These are phyloP conservation scores for Philonicus albiceps DNA, from an alignment of 2,888 invertebrate species.

Conservation along the genomic window DNA sequence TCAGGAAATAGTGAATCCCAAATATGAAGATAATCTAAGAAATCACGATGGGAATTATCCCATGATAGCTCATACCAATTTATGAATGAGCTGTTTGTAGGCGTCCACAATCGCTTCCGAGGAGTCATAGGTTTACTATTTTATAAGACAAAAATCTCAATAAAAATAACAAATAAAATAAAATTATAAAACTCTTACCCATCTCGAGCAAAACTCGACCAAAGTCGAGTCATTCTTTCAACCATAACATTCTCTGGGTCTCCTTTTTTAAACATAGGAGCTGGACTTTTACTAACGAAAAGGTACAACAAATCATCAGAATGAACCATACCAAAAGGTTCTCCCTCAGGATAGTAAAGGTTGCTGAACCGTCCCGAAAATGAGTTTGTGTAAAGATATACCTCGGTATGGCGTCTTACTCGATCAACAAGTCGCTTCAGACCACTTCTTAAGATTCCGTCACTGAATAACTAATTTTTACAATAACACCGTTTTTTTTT, in stretches of 20 bases:
- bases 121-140: not conserved
- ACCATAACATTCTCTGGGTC: conserved; percentile 63
- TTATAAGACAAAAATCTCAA: not conserved
- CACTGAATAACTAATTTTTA: conserved; percentile 65
- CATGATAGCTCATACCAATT: conserved; percentile 5
- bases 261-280: conserved; percentile 60
- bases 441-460: conserved; percentile 67
- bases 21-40: not conserved
- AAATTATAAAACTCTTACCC: conserved; percentile 1
- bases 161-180: not conserved
- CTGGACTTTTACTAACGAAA: conserved; percentile 61
- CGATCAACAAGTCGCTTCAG: conserved; percentile 70
- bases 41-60: not conserved
- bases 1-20: not conserved
- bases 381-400: conserved; percentile 71
- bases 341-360: conserved; percentile 66
- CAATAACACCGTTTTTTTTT: not conserved
- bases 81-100: not conserved
- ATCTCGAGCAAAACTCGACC: conserved; percentile 60
- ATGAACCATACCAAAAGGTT: conserved; percentile 64
- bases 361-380: conserved; percentile 70
- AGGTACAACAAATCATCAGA: conserved; percentile 66
- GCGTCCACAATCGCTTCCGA: not conserved
- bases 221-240: conserved; percentile 63
- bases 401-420: conserved; percentile 67